These are phyloP conservation scores for Meteorus colon DNA, from an alignment of 2,888 invertebrate genomes.

Conservation along the genomic window DNA sequence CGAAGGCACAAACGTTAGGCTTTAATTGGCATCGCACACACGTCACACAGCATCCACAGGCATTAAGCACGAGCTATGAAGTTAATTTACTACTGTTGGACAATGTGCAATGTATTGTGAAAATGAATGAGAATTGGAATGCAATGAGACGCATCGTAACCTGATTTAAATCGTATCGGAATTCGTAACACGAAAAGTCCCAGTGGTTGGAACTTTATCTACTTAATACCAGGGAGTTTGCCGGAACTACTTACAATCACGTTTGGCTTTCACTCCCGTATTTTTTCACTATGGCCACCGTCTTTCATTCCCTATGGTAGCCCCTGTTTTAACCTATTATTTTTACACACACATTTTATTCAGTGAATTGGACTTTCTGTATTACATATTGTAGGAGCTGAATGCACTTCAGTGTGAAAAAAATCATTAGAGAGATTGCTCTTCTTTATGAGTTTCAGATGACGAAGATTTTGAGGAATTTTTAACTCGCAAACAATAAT, in stretches of 20 bases:
- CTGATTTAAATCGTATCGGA: not conserved
- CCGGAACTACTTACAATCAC: constrained; percentile 6
- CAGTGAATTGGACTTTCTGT: not conserved
- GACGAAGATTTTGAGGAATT: too few species aligned
- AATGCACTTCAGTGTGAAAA: too few species aligned
- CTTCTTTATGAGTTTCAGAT: too few species aligned
- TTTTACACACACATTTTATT: not conserved
- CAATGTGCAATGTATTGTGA: not conserved
- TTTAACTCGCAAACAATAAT: too few species aligned
- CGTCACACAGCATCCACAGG: not conserved
- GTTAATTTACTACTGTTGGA: constrained; percentile 13
- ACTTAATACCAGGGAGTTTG: constrained; percentile 4
- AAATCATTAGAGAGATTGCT: too few species aligned
- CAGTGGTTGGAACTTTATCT: not conserved
- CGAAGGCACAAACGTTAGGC: not conserved
- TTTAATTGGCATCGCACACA: constrained; percentile 31
- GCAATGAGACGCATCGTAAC: not conserved
- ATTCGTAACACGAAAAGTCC: not conserved
- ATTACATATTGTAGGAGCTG: not conserved
- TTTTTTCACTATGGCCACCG: not conserved
- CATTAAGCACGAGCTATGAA: constrained; percentile 6
- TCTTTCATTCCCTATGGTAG: not conserved
- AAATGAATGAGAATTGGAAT: not conserved
- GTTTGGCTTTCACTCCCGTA: not conserved
- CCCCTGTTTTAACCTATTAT: not conserved